Base-by-base conservation (phyloP, 2,888 invertebrate genomes). In the Linnaemya vulpina region DNA sequence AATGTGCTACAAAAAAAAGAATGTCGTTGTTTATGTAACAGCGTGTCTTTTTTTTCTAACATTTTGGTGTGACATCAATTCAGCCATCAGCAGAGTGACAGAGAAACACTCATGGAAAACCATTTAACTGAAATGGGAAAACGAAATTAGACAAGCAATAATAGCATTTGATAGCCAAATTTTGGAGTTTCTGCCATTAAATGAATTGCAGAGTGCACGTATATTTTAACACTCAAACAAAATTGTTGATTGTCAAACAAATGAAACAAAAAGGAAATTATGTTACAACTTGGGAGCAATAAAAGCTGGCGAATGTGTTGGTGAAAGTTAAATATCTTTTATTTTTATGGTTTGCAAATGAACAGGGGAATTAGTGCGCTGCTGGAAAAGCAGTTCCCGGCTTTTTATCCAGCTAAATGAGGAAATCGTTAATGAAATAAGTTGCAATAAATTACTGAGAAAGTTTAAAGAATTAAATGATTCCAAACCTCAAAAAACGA, bases 91-190 rank as follows among this genome's bases (percentile, higher is more conserved):
- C 11, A 15, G 43, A 11, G n/a, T n/a, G n/a, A n/a, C n/a, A n/a
- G n/a, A 17, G 43, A 15, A 35, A 17, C 25, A 53, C 40, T 25
- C 71, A n/a, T 25, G 40, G 65, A 53, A 67, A 81, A 46, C 79
- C 85, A 87, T 88, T 87, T 75, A 84, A 86, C 58, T 74, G 11
- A 40, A 51, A 51, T 51, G n/a, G 10, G 10, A 77, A 87, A 76
- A 82, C 11, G 25, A 25, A 58, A 20, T 38, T 38, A 49, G 38
- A 46, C 17, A 51, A 38, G 17, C 85, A 87, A 89, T 87, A 87
- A 87, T 86, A 88, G 81, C 83, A 84, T 86, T 87, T 89, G 89
- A 89, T 89, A 88, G 89, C 85, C 86, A 89, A 89, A 88, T 25
- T 35, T 87, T 86, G 87, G 87, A 87, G 87, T 17, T 30, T 67